phyloP scores from a whole-genome alignment of 64 coral and sea anemone genomes.

The Pocillopora damicornis region DNA sequence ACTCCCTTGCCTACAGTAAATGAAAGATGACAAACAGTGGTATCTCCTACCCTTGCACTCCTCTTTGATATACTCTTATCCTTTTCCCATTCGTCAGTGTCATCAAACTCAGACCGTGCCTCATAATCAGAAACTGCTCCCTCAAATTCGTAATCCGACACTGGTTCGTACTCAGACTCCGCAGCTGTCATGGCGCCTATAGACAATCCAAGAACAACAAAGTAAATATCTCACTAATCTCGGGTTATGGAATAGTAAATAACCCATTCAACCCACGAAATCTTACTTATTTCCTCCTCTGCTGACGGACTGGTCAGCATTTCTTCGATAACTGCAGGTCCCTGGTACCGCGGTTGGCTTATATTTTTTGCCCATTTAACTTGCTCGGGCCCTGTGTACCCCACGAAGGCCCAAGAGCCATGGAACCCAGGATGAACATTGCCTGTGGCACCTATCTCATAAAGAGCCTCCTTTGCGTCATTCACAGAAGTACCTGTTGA shows the following conservation, averaged over 20 bases:
- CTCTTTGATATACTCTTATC: slow-evolving; percentile 87
- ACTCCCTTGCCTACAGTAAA: too few relatives aligned
- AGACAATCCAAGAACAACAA: background rate
- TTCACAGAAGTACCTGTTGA: slow-evolving; percentile 83
- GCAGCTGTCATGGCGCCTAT: slow-evolving; percentile 28
- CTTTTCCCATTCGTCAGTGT: slow-evolving; percentile 77
- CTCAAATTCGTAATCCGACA: slow-evolving; percentile 74
- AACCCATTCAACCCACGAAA: background rate
- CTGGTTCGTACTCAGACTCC: slow-evolving; percentile 66
- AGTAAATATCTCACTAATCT: background rate
- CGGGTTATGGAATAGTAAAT: too few relatives aligned
- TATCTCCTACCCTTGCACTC: slow-evolving; percentile 22
- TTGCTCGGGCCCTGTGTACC: slow-evolving; percentile 92
- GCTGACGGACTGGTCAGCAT: slow-evolving; percentile 87
- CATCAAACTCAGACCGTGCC: slow-evolving; percentile 74
- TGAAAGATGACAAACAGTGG: too few relatives aligned
- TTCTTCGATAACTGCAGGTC: slow-evolving; percentile 88
- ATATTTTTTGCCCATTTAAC: slow-evolving; percentile 85
- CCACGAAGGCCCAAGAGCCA: slow-evolving; percentile 92
- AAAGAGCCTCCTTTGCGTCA: slow-evolving; percentile 75
- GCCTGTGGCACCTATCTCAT: slow-evolving; percentile 71
- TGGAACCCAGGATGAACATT: slow-evolving; percentile 96
- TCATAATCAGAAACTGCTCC: slow-evolving; percentile 82
- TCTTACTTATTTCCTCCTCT: slow-evolving; percentile 89
- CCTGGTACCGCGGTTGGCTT: slow-evolving; percentile 64